Base-by-base conservation (phyloP, 2,113 vertebrate genomes). In the Ranitomeya imitator region DNA sequence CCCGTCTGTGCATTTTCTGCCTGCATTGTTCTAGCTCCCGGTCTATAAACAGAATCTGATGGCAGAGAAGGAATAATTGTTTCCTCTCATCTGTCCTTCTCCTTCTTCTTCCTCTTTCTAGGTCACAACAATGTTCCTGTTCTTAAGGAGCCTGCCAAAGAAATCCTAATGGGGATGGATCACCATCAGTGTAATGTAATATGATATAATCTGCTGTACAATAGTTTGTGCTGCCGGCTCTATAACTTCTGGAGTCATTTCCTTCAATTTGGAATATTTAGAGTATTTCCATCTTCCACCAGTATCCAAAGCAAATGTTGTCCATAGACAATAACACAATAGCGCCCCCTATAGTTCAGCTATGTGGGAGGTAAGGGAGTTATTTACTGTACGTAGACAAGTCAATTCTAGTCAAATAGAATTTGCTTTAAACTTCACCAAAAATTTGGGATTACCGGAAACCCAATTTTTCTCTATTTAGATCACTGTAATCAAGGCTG, bases 11-110 rank as follows among this genome's bases (percentile, higher is more conserved):
- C 45, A 69, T 71, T 54, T n/a, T 71, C 82, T 71, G 63, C 82
- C 65, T 15, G n/a, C 21, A 84, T 69, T 84, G 63, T 84, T 69
- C 63, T 65, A 55, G 11, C 82, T 71, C 65, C 82, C 18, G 59
- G 52, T 67, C 82, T 84, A 84, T 69, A 84, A 84, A 84, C 82
- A 84, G 82, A 69, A 84, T 71, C 82, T 12, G 16, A 52, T 69
- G 37, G 82, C 51, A 84, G 51, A 84, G 52, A 71, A 71, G 31
- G 63, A 84, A 55, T 84, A 26, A 84, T 84, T 65, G 71, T 84
- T 84, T 84, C 82, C 82, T 84, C 63, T 71, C 51, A 9, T 83
- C 61, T 23, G 31, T 71, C 82, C n/a, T 54, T 71, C 60, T 52
- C 52, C 63, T 45, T 45, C 37, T 45, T 84, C 82, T 84, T 84